A percentile compares a stretch with the other conserved stretches of the same genome.
Conservation (phyloP, 1,140 invertebrate genomes). For the Saccostrea echinata region DNA sequence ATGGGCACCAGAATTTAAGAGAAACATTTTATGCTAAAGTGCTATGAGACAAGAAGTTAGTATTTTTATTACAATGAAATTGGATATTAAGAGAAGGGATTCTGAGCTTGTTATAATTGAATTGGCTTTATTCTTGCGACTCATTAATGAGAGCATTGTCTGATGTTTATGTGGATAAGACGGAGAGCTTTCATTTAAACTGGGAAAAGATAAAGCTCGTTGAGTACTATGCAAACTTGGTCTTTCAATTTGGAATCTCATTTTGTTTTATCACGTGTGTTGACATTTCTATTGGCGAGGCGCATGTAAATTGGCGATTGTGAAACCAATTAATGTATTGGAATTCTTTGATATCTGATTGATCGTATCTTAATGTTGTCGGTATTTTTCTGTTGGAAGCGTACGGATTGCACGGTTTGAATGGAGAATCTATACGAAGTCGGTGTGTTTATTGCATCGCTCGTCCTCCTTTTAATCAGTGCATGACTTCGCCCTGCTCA, state of each 20-base stretch:
- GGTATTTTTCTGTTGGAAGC: constrained; percentile 24
- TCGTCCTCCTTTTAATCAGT: not conserved
- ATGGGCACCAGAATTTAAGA: not conserved
- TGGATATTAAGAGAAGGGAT: not conserved
- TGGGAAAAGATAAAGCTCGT: not conserved
- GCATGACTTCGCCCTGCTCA: not conserved
- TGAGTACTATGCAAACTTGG: not conserved
- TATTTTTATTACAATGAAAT: not conserved
- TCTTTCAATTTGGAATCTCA: constrained; percentile 35
- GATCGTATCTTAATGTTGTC: constrained; percentile 38
- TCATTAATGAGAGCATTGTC: constrained; percentile 28
- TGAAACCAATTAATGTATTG: constrained; percentile 39
- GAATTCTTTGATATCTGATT: constrained; percentile 39
- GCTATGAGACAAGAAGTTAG: not conserved
- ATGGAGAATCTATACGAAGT: not conserved
- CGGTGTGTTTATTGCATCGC: not conserved
- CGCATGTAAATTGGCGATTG: constrained; percentile 36
- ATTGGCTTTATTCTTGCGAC: constrained; percentile 19
- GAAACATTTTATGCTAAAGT: not conserved
- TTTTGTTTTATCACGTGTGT: constrained; percentile 37
- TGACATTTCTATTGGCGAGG: constrained; percentile 23
- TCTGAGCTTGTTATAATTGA: not conserved
- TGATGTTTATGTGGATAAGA: not conserved
- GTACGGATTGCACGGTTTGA: constrained; percentile 7
- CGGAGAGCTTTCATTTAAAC: not conserved